phyloP scores from a whole-genome alignment of 2,113 vertebrate genomes.

The Morphnarchus princeps region DNA sequence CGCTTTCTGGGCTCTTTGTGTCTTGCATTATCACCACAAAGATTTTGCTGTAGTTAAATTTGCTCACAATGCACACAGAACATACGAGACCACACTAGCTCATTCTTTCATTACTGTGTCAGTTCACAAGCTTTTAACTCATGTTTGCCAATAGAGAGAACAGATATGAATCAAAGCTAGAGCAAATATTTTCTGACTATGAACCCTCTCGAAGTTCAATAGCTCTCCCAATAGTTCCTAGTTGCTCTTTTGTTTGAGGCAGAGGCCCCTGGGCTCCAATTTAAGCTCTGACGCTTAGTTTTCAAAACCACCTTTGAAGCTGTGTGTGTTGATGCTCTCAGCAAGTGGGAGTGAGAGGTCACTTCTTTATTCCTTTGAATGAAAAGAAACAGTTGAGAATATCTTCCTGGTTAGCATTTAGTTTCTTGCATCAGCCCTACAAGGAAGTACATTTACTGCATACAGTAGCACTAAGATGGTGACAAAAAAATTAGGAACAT shows the following conservation, averaged over 20 bases:
- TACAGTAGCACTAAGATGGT: background rate
- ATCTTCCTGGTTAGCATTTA: background rate
- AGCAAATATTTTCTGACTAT: conserved; percentile 20
- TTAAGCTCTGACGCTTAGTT: background rate
- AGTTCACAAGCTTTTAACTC: background rate
- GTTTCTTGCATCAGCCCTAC: background rate
- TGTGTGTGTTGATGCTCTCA: background rate
- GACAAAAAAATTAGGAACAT: background rate
- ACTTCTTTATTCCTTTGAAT: background rate
- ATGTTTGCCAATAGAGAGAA: background rate
- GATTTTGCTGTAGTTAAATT: background rate
- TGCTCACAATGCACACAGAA: background rate
- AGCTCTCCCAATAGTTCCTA: background rate
- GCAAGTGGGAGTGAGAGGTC: conserved; percentile 15
- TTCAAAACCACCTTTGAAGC: conserved; percentile 8
- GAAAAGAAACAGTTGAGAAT: background rate
- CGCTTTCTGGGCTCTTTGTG: background rate
- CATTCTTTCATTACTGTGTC: background rate
- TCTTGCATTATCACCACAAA: background rate
- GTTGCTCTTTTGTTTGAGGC: conserved; percentile 10
- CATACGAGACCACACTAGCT: background rate
- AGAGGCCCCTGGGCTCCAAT: background rate
- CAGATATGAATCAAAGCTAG: background rate
- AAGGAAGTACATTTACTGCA: background rate
- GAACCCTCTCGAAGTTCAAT: background rate